Conservation (phyloP, 1,140 invertebrate genomes). For the Drosophila rufa region DNA sequence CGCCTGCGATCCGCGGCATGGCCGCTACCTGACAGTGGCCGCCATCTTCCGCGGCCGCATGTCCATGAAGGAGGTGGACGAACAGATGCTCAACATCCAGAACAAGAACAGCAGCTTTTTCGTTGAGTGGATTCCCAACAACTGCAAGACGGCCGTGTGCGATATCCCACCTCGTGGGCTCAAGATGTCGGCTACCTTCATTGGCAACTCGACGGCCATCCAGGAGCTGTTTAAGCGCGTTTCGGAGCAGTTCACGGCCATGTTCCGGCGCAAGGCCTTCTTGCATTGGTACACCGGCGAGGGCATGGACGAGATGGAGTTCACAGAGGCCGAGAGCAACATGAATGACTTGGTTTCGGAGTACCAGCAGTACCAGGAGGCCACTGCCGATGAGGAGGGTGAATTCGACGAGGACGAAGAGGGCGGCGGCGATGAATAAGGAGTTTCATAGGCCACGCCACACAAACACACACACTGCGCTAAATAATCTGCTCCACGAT, state of each 20-base stretch:
- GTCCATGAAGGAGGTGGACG: constrained; percentile 89
- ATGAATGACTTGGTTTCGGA: constrained; percentile 94
- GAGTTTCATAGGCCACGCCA: background rate
- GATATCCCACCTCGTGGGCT: constrained; percentile 90
- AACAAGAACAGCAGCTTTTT: constrained; percentile 94
- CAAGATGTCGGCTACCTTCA: constrained; percentile 91
- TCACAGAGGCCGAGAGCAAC: constrained; percentile 92
- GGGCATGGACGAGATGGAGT: constrained; percentile 94
- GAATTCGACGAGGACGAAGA: constrained; percentile 90
- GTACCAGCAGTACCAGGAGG: constrained; percentile 95
- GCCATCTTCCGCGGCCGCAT: constrained; percentile 92
- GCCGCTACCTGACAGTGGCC: constrained; percentile 90
- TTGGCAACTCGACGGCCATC: constrained; percentile 90
- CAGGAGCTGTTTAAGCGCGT: constrained; percentile 90
- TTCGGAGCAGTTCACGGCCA: constrained; percentile 89
- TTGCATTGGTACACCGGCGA: constrained; percentile 92
- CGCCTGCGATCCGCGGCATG: constrained; percentile 90
- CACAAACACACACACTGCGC: background rate
- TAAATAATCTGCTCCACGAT: constrained; percentile 2
- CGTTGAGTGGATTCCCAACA: constrained; percentile 94
- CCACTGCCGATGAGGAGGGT: constrained; percentile 89
- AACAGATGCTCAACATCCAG: constrained; percentile 92
- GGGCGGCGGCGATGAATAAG: constrained; percentile 86
- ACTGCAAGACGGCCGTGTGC: constrained; percentile 91
- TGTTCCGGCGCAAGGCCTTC: constrained; percentile 93